These are phyloP conservation scores for Oncorhynchus masou DNA, from an alignment of 2,113 vertebrate genomes.

Conservation along the genomic window DNA sequence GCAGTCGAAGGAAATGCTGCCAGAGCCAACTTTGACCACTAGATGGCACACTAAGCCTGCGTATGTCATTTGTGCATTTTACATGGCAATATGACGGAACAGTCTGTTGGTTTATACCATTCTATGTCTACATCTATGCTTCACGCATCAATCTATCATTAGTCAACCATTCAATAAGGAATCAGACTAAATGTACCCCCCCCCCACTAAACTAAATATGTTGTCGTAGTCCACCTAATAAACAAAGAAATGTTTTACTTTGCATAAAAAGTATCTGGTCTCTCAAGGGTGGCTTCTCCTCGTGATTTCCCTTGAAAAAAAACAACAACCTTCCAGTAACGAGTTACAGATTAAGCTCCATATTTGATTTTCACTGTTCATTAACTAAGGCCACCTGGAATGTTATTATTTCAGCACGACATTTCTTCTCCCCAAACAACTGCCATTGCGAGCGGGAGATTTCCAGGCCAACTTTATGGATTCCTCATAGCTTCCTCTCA, in stretches of 20 bases:
- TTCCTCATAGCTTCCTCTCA: conserved; percentile 71
- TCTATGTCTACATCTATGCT: background rate
- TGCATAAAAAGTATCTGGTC: conserved; percentile 45
- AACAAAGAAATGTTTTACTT: background rate
- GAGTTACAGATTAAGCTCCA: conserved; percentile 78
- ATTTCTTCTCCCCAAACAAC: conserved; percentile 79
- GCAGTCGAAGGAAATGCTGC: background rate
- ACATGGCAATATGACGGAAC: background rate
- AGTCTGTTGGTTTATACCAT: background rate
- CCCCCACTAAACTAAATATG: background rate
- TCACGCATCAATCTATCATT: background rate
- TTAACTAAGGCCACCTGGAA: conserved; percentile 84
- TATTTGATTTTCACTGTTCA: conserved; percentile 85
- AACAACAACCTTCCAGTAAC: conserved; percentile 64
- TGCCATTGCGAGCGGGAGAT: conserved; percentile 73
- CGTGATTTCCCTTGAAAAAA: conserved; percentile 76
- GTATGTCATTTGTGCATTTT: background rate
- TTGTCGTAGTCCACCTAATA: background rate
- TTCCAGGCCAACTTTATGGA: conserved; percentile 75
- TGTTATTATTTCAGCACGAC: conserved; percentile 78
- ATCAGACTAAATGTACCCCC: background rate
- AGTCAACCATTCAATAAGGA: background rate
- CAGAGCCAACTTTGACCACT: conserved; percentile 44
- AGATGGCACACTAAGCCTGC: conserved; percentile 55
- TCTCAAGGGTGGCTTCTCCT: conserved; percentile 66